Evolutionary conservation across 2,113 vertebrate genomes (phyloP).

Genomic region (Upupa epops): DNA sequence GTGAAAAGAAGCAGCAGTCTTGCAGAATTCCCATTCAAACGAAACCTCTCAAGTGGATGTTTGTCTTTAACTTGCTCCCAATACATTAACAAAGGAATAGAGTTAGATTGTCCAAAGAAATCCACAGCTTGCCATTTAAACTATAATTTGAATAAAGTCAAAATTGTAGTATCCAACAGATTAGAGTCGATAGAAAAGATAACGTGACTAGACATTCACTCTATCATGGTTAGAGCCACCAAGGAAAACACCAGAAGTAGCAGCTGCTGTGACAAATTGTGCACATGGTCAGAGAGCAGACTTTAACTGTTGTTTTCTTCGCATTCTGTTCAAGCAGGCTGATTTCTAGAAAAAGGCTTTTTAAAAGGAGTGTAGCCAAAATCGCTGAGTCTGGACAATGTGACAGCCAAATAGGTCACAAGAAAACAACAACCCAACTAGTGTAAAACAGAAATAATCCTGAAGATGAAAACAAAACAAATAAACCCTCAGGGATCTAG

Average conservation of each 20-base stretch:
- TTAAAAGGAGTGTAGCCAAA: background rate
- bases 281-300: background rate
- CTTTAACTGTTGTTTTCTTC: background rate
- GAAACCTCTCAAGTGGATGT: too few relatives aligned
- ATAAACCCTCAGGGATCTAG: background rate
- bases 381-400: background rate
- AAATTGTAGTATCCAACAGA: background rate
- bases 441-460: constrained; percentile 37
- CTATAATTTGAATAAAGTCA: background rate
- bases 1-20: too few relatives aligned
- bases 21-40: too few relatives aligned
- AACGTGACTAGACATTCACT: background rate
- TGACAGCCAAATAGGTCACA: constrained; percentile 1
- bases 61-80: too few relatives aligned
- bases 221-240: background rate
- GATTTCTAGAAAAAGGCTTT: background rate
- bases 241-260: background rate
- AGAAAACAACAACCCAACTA: background rate
- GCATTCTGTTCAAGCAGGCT: background rate
- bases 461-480: background rate
- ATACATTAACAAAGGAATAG: background rate
- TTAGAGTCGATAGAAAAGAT: background rate
- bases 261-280: background rate
- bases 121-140: background rate
- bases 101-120: background rate